These are phyloP conservation scores for Phrynosoma platyrhinos DNA, from an alignment of 2,113 vertebrate genomes.

Conservation along the genomic window DNA sequence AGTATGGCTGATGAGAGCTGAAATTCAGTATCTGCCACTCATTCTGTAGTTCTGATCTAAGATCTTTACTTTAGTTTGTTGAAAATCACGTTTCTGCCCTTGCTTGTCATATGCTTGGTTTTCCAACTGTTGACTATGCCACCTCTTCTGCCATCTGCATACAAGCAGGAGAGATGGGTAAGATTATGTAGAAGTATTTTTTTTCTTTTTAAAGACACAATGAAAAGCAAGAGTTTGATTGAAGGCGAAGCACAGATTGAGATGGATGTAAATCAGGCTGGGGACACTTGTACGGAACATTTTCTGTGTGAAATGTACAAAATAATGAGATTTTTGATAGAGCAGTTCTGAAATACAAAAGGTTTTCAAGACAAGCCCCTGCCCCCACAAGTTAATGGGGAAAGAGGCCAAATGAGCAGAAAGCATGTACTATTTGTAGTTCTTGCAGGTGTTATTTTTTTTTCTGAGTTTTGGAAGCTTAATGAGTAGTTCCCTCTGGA, in stretches of 20 bases:
- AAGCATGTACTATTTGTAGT: fast-evolving
- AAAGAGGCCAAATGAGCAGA: background rate
- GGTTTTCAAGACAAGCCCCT: background rate
- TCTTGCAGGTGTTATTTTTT: background rate
- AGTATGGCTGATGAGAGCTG: background rate
- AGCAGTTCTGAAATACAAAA: background rate
- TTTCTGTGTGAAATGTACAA: background rate
- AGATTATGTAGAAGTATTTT: background rate
- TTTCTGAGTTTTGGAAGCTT: constrained; percentile 11
- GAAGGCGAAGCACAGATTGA: background rate
- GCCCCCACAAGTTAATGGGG: fast-evolving
- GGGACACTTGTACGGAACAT: constrained; percentile 22
- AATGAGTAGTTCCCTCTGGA: constrained; percentile 34
- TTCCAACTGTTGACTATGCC: background rate
- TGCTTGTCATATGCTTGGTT: background rate
- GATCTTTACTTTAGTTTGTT: background rate
- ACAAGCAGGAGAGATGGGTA: background rate
- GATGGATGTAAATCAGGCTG: background rate
- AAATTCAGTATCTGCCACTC: background rate
- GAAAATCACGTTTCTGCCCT: background rate
- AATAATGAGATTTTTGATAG: background rate
- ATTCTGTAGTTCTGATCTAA: background rate
- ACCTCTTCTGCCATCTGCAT: background rate
- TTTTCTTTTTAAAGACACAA: background rate
- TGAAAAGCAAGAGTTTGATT: background rate